These are phyloP conservation scores for Zeuzera pyrina DNA, from an alignment of 2,888 invertebrate species.

Conservation along the genomic window DNA sequence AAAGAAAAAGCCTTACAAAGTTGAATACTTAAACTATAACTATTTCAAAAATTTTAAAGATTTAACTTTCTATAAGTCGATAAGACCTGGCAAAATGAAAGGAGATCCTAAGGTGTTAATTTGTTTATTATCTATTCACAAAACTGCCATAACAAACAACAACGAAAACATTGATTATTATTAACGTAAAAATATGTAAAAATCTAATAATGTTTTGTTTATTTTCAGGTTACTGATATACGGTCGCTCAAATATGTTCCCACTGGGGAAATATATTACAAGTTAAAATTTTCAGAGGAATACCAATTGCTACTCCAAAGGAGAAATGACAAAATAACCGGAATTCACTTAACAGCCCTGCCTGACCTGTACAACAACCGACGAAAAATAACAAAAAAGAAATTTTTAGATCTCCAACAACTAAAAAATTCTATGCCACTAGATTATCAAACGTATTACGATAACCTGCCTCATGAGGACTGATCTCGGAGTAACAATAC, in stretches of 20 bases:
- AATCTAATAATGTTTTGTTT: conserved; percentile 2
- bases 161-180: conserved; percentile 2
- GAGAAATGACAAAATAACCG: conserved; percentile 6
- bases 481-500: neutral
- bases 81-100: conserved; percentile 8
- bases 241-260: conserved; percentile 8
- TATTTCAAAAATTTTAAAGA: conserved; percentile 7
- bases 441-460: conserved; percentile 6
- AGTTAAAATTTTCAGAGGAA: conserved; percentile 8
- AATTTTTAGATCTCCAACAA: conserved; percentile 7
- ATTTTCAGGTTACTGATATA: conserved; percentile 11
- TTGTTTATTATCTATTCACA: conserved; percentile 2
- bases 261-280: conserved; percentile 8
- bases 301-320: conserved; percentile 8
- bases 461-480: conserved; percentile 5
- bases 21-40: conserved; percentile 4
- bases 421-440: conserved; percentile 6
- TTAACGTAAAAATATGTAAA: conserved; percentile 4
- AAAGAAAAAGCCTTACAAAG: conserved; percentile 6
- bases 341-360: conserved; percentile 7
- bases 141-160: conserved; percentile 7
- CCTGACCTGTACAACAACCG: conserved; percentile 8
- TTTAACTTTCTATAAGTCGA: conserved; percentile 7
- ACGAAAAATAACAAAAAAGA: conserved; percentile 7
- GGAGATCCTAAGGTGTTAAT: conserved; percentile 8